A percentile compares a stretch with the other conserved stretches of the same genome.
Conservation (phyloP, 2,797 vertebrate species). For the Antennarius maculatus region DNA sequence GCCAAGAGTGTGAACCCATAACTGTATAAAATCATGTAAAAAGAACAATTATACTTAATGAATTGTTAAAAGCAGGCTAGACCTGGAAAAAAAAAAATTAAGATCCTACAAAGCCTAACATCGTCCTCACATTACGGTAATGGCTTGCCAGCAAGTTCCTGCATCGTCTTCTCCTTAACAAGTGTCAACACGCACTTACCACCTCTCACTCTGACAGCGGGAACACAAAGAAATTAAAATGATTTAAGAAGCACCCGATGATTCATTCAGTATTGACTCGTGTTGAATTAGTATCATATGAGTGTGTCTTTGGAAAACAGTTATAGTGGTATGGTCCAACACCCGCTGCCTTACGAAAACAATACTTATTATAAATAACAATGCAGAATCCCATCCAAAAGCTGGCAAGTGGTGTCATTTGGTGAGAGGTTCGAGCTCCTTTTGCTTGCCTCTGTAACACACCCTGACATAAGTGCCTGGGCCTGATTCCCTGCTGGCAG, state of each 20-base stretch:
- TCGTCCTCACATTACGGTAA: not conserved
- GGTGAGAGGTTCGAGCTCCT: conserved; percentile 62
- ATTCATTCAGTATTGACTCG: not conserved
- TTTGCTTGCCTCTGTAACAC: conserved; percentile 40
- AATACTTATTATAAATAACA: conserved; percentile 22
- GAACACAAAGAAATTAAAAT: not conserved
- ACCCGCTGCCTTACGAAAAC: not conserved
- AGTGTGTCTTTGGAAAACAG: no score
- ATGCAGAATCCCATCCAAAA: conserved; percentile 7
- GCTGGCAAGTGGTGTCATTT: conserved; percentile 62
- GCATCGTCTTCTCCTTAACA: not conserved
- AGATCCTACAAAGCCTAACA: not conserved
- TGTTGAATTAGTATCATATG: not conserved
- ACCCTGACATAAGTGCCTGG: conserved; percentile 66
- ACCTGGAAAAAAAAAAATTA: not conserved
- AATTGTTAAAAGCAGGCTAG: not conserved
- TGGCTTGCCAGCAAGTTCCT: not conserved
- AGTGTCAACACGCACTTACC: not conserved
- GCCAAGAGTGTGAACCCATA: not conserved
- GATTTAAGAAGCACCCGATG: not conserved
- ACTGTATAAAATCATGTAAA: not conserved
- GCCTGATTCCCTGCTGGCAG: conserved; percentile 73
- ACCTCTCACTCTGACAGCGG: not conserved
- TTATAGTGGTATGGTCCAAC: not conserved
- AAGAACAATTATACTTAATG: not conserved